These are phyloP conservation scores for Chamaetylas fuelleborni DNA, from an alignment of 2,113 vertebrate species.

Conservation along the genomic window DNA sequence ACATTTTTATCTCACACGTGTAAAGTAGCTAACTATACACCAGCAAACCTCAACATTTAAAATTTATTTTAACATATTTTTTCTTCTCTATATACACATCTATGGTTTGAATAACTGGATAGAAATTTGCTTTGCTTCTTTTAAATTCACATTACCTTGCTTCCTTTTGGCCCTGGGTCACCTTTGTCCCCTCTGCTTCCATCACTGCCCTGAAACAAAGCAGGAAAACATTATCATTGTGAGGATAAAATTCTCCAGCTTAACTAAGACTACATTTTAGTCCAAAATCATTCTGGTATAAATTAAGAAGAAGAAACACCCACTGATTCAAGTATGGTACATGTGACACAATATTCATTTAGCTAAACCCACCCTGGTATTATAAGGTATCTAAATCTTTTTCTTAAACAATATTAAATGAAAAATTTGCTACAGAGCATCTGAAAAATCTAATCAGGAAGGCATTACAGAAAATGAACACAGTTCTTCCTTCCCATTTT, in stretches of 20 bases:
- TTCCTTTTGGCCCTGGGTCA: conserved; percentile 73
- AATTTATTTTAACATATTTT: not conserved
- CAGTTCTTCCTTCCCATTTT: not conserved
- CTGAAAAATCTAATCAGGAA: not conserved
- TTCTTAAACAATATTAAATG: rapidly evolving
- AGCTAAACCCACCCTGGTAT: not conserved
- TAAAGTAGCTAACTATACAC: not conserved
- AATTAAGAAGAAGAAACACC: not conserved
- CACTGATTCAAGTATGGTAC: not conserved
- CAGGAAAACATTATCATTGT: not conserved
- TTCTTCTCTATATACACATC: not conserved
- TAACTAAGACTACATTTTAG: not conserved
- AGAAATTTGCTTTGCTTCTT: not conserved
- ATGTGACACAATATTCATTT: not conserved
- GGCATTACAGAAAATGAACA: not conserved
- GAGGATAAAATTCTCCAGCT: not conserved
- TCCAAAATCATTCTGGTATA: not conserved
- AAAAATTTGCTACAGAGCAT: not conserved
- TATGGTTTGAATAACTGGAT: not conserved
- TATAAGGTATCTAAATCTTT: not conserved
- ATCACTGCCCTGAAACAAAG: conserved; percentile 56
- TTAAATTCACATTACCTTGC: conserved; percentile 52
- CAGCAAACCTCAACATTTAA: not conserved
- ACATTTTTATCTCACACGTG: not conserved
- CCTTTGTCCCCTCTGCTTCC: conserved; percentile 69